These are phyloP conservation scores for Chrysolina haemoptera DNA, from an alignment of 2,888 invertebrate species.

Conservation along the genomic window DNA sequence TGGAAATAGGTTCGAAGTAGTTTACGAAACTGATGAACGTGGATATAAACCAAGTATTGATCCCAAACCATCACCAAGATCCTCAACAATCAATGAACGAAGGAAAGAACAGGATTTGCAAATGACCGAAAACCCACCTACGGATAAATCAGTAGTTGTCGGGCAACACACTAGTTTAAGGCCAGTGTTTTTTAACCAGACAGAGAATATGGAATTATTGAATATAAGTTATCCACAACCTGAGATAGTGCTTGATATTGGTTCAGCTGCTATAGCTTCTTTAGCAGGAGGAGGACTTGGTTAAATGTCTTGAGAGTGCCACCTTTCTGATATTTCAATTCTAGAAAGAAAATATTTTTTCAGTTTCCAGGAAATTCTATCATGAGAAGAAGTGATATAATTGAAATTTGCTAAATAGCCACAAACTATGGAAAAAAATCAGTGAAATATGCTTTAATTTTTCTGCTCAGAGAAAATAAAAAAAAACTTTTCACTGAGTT, in stretches of 20 bases:
- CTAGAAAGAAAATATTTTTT: too few species aligned
- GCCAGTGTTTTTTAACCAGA: too few species aligned
- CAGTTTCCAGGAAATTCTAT: too few species aligned
- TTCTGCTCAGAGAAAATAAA: too few species aligned
- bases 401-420: too few species aligned
- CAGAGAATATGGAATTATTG: too few species aligned
- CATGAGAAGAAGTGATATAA: too few species aligned
- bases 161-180: neutral
- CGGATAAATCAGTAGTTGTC: neutral
- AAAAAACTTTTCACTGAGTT: too few species aligned
- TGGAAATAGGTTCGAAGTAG: conserved; percentile 67
- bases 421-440: too few species aligned
- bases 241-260: neutral
- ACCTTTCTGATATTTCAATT: neutral
- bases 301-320: neutral
- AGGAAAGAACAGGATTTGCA: neutral
- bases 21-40: conserved; percentile 71
- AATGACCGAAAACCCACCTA: neutral
- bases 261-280: neutral
- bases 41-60: conserved; percentile 40
- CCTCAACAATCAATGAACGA: neutral
- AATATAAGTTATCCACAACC: too few species aligned
- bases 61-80: neutral
- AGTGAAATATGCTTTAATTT: too few species aligned
- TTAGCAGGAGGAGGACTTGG: neutral